Conservation (phyloP, 2,797 vertebrate genomes). For the Enteromius viviparus region DNA sequence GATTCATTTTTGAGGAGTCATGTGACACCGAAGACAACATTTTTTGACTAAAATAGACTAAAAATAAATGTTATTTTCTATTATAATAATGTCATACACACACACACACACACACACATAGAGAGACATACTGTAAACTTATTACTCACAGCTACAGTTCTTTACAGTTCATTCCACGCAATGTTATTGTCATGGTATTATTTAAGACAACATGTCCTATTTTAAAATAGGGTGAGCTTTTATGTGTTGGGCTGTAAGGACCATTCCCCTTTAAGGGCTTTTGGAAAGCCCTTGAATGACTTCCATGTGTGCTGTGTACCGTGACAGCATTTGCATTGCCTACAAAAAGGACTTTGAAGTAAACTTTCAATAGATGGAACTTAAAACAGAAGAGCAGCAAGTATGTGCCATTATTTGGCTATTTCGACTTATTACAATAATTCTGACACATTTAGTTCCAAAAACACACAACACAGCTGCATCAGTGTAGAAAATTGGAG, state of each 20-base stretch:
- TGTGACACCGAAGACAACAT: background rate
- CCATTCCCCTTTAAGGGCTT: conserved; percentile 51
- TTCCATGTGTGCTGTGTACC: conserved; percentile 65
- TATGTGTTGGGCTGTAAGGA: conserved; percentile 56
- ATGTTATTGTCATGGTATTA: conserved; percentile 46
- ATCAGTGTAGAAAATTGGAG: background rate
- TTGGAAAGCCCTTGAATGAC: conserved; percentile 50
- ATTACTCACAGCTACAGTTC: conserved; percentile 7
- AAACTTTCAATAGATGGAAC: conserved; percentile 54
- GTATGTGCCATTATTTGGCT: conserved; percentile 46
- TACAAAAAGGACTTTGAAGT: conserved; percentile 55
- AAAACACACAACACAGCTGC: conserved; percentile 24
- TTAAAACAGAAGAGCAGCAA: conserved; percentile 48
- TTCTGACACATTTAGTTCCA: conserved; percentile 24
- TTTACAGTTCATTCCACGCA: conserved; percentile 44
- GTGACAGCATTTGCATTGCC: conserved; percentile 56
- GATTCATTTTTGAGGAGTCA: background rate
- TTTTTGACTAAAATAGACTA: no score
- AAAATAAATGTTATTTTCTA: no score
- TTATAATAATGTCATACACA: background rate
- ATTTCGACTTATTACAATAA: conserved; percentile 47
- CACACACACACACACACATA: background rate
- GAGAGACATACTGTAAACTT: background rate
- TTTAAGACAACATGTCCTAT: conserved; percentile 49
- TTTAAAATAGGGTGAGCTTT: conserved; percentile 52